Evolutionary conservation across 2,113 vertebrate species (phyloP), one percentile per base, ranked within the genome.

Genomic region (Laticauda colubrina): DNA sequence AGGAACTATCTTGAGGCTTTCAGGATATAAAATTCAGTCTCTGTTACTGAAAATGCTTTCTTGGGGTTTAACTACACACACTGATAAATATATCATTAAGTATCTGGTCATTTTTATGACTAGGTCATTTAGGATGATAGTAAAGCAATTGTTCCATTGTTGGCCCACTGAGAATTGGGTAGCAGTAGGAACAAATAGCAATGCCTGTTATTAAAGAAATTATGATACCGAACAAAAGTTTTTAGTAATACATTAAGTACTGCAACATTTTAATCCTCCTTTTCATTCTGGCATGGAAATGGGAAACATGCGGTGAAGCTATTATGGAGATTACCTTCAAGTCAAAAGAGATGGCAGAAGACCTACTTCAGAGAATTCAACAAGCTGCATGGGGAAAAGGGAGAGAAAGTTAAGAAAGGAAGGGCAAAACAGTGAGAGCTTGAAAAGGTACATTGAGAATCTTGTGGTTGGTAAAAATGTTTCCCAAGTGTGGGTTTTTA

Each of bases 401-500:
- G 53, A 5, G 75, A 39, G 34, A 81, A 43, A 81, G 43, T 39
- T 43, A 54, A 55, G 14, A 53, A 81, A 88, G 53, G 34, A 59
- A 90, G 21, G 48, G 20, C 43, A 87, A 24, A 43, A 14, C 0
- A 0, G 75, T 53, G 91, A 61, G n/a, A 93, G 20, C 23, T 24
- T 88, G 0, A 1, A 89, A 94, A 92, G 85, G 23, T 53, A 88
- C 20, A 59, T 54, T 0, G 23, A 64, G 93, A 89, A 93, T 20
- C 88, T 93, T 9, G 0, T 85, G 64, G 34, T 93, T 0, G 0
- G 43, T 18, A 34, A 59, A 85, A 94, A 45, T 81, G 85, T 91
- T 69, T 93, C 94, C 94, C 0, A 0, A 0, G 7, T 93, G 96
- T 92, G 92, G 97, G 96, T 96, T 95, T 96, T 96, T 95, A 95